Conservation (phyloP, 2,797 vertebrate species). For the Typhlichthys eigenmanni region DNA sequence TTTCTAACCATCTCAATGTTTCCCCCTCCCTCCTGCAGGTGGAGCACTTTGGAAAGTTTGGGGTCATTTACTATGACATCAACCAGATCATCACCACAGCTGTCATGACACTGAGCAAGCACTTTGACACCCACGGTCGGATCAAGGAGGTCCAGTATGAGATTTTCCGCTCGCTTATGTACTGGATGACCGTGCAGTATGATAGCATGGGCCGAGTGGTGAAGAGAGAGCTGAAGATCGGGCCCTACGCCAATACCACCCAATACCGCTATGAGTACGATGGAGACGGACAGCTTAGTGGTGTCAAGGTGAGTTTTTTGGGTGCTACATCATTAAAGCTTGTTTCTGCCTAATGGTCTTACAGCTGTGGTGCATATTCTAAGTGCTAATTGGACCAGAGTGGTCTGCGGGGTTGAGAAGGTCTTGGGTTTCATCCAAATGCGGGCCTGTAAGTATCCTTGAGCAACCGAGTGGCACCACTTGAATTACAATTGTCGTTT, state of each 20-base stretch:
- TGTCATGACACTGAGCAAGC: conserved; percentile 99
- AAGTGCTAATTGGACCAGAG: no score
- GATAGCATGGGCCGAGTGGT: conserved; percentile 98
- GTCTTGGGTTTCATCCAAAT: no score
- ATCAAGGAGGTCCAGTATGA: conserved; percentile 99
- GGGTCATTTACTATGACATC: conserved; percentile 98
- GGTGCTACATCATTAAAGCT: background rate
- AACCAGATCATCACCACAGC: conserved; percentile 99
- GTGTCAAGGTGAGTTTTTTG: conserved; percentile 78
- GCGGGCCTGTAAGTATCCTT: no score
- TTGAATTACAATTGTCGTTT: no score
- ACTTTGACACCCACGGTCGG: conserved; percentile 97
- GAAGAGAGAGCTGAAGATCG: conserved; percentile 95
- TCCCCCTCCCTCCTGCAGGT: conserved; percentile 61
- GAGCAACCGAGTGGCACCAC: conserved; percentile 24
- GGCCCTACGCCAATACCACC: conserved; percentile 97
- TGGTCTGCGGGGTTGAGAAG: no score
- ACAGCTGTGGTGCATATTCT: no score
- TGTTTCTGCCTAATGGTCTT: background rate
- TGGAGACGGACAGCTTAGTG: conserved; percentile 94
- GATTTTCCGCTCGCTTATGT: conserved; percentile 98
- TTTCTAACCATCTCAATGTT: conserved; percentile 10
- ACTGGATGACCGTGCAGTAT: conserved; percentile 99
- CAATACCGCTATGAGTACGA: conserved; percentile 98
- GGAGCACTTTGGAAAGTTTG: conserved; percentile 99